Conservation (phyloP, 1,140 invertebrate genomes). For the Drosophila watanabei region DNA sequence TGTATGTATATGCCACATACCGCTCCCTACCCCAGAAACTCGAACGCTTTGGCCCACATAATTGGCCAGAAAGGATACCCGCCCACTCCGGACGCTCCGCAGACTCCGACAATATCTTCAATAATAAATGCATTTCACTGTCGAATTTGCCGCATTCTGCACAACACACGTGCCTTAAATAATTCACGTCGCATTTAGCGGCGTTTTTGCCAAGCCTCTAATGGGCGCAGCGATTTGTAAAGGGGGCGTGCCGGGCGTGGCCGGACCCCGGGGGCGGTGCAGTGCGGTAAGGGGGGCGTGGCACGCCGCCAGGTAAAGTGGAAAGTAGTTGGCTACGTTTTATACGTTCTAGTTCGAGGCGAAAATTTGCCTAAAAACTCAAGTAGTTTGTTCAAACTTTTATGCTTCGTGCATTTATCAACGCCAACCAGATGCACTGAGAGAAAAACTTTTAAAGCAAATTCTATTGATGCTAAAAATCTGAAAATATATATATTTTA, state of each 20-base stretch:
- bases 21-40: background rate
- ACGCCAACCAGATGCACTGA: slow-evolving; percentile 44
- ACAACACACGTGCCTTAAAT: slow-evolving; percentile 83
- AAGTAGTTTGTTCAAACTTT: slow-evolving; percentile 81
- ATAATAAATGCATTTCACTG: slow-evolving; percentile 83
- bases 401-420: slow-evolving; percentile 76
- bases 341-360: slow-evolving; percentile 69
- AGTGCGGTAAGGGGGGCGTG: slow-evolving; percentile 46
- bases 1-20: background rate
- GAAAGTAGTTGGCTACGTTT: slow-evolving; percentile 77
- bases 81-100: slow-evolving; percentile 18
- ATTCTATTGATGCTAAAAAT: background rate
- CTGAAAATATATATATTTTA: background rate
- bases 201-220: slow-evolving; percentile 68
- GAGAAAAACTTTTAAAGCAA: background rate
- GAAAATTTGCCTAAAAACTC: slow-evolving; percentile 81
- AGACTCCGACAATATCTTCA: slow-evolving; percentile 69
- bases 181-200: slow-evolving; percentile 81
- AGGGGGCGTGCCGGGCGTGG: slow-evolving; percentile 4
- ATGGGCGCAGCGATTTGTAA: slow-evolving; percentile 65
- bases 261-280: background rate
- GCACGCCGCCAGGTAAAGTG: slow-evolving; percentile 75
- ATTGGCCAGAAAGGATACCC: slow-evolving; percentile 59
- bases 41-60: slow-evolving; percentile 47
- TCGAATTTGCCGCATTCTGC: slow-evolving; percentile 82